Evolutionary conservation across 2,113 vertebrate species (phyloP).

Genomic region (Colius striatus): DNA sequence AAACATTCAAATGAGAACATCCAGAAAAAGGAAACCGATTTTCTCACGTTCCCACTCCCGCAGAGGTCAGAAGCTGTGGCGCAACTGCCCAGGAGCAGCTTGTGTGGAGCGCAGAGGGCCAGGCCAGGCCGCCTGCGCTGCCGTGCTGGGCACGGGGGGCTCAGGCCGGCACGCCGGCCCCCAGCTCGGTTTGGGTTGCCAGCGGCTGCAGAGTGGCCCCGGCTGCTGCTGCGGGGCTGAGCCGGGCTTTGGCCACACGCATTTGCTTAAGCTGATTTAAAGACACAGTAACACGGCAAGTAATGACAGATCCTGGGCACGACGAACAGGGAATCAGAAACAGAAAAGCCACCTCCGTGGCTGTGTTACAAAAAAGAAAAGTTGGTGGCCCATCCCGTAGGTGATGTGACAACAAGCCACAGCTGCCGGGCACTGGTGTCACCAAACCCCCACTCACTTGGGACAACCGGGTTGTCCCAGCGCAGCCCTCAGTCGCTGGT

Average conservation of each 20-base stretch:
- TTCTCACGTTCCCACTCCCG: not conserved
- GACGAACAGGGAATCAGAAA: not conserved
- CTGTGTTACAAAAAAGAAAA: not conserved
- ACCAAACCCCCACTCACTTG: not conserved
- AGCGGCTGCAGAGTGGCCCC: not conserved
- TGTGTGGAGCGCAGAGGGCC: not conserved
- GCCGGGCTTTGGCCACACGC: constrained; percentile 53
- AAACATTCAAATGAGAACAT: not conserved
- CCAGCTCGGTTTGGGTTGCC: not conserved
- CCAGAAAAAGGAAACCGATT: not conserved
- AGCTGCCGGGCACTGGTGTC: not conserved
- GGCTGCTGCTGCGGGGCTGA: constrained; percentile 24
- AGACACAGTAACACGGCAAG: constrained; percentile 52
- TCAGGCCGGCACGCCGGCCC: not conserved
- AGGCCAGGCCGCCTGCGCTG: not conserved
- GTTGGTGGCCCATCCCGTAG: not conserved
- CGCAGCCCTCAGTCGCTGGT: not conserved
- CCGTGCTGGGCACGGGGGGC: not conserved
- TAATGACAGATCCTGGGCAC: not conserved
- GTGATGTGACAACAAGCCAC: not conserved
- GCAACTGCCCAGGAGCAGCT: not conserved
- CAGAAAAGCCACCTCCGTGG: not conserved
- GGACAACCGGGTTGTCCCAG: not conserved
- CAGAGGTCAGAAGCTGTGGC: not conserved
- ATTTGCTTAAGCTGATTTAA: constrained; percentile 67